phyloP scores from a whole-genome alignment of 2,888 invertebrate genomes.

The Eugnorisma glareosa region DNA sequence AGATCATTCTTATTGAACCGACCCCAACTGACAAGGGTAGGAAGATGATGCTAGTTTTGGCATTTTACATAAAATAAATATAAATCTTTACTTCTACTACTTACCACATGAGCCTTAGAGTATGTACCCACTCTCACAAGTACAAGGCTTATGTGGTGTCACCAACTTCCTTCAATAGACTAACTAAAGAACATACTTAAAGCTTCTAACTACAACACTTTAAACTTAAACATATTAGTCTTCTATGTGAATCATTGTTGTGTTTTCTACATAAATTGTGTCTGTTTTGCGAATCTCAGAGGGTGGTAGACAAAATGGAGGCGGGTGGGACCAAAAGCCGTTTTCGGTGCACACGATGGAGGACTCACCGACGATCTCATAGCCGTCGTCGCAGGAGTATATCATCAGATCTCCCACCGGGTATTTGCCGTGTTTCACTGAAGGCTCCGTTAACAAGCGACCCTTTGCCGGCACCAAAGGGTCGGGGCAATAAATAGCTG shows the following conservation, averaged over 20 bases:
- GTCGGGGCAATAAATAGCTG: slow-evolving; percentile 95
- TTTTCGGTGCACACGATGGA: slow-evolving; percentile 96
- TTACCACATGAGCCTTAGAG: neutral
- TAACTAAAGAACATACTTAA: neutral
- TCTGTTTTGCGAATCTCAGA: slow-evolving; percentile 80
- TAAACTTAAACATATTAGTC: slow-evolving; percentile 64
- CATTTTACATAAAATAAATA: neutral
- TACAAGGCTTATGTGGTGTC: too few species aligned
- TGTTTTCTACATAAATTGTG: slow-evolving; percentile 85
- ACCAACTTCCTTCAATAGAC: neutral
- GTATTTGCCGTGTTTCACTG: slow-evolving; percentile 90
- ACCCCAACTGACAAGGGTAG: neutral
- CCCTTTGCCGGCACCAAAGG: slow-evolving; percentile 94
- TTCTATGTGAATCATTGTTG: slow-evolving; percentile 83
- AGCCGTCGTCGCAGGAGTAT: slow-evolving; percentile 90
- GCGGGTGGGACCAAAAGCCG: slow-evolving; percentile 96
- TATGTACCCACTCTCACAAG: neutral
- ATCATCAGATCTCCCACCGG: slow-evolving; percentile 95
- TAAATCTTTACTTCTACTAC: neutral
- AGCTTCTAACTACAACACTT: neutral
- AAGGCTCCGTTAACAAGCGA: slow-evolving; percentile 82
- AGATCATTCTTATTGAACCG: neutral
- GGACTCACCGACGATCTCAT: slow-evolving; percentile 92
- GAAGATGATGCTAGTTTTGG: neutral
- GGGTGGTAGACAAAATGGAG: slow-evolving; percentile 93